phyloP scores from a whole-genome alignment of 92 coral and sea anemone species.

The Epizoanthus rinbou region DNA sequence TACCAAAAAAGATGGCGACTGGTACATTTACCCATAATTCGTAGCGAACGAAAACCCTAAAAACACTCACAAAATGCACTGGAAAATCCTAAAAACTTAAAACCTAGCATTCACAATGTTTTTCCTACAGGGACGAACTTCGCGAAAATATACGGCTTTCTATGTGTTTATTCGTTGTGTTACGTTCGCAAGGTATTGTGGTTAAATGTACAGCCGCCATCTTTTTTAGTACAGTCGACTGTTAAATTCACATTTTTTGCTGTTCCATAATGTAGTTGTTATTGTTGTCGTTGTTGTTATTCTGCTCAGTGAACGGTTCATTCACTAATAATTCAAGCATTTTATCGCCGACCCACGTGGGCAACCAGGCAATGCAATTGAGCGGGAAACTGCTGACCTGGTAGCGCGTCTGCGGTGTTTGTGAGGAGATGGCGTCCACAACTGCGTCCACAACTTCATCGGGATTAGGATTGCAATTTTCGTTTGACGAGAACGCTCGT shows the following conservation, averaged over 20 bases:
- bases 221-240: too few species aligned
- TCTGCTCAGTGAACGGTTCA: neutral
- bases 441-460: slow-evolving; percentile 46
- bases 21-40: too few species aligned
- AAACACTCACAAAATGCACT: too few species aligned
- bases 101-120: too few species aligned
- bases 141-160: too few species aligned
- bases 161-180: too few species aligned
- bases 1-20: too few species aligned
- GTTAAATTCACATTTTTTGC: neutral
- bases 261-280: neutral
- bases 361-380: slow-evolving; percentile 50
- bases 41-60: too few species aligned
- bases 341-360: slow-evolving; percentile 50
- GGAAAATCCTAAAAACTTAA: too few species aligned
- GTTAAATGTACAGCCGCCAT: too few species aligned
- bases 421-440: slow-evolving; percentile 47
- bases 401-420: slow-evolving; percentile 47
- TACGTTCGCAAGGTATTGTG: too few species aligned
- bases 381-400: slow-evolving; percentile 46
- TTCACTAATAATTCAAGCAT: slow-evolving; percentile 15
- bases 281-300: slow-evolving; percentile 2
- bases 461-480: slow-evolving; percentile 27
- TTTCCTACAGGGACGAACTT: too few species aligned
- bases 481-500: slow-evolving; percentile 11